Conservation (phyloP, 2,113 vertebrate species). For the Zonotrichia leucophrys region DNA sequence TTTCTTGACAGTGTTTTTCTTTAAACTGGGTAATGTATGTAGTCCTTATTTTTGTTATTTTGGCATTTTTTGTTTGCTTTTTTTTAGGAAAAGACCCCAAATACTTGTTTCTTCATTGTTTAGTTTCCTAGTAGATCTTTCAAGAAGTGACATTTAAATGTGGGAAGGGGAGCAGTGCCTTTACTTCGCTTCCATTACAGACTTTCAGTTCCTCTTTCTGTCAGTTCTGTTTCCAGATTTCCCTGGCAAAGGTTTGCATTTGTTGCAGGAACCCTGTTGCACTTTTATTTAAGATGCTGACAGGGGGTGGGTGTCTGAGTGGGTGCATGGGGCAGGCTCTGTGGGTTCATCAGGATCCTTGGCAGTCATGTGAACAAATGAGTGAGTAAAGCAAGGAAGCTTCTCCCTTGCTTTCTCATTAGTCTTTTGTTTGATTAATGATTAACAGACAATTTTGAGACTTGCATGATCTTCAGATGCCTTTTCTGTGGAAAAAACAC, state of each 20-base stretch:
- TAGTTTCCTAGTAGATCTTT: neutral
- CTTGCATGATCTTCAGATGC: fast-evolving
- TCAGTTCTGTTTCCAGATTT: fast-evolving
- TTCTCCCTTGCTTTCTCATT: neutral
- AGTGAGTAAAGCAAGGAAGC: neutral
- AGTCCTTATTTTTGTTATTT: neutral
- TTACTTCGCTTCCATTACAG: neutral
- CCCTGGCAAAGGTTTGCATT: neutral
- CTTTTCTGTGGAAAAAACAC: neutral
- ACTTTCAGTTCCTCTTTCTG: neutral
- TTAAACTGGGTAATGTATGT: neutral
- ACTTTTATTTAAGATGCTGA: neutral
- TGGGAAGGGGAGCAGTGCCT: neutral
- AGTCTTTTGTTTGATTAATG: neutral
- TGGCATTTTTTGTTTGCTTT: neutral
- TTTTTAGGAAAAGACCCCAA: neutral
- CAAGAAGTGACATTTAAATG: neutral
- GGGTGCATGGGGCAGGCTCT: neutral
- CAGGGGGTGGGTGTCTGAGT: fast-evolving
- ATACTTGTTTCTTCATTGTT: neutral
- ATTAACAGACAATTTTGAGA: neutral
- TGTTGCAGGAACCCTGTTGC: neutral
- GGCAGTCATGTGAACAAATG: neutral
- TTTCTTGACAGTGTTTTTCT: neutral
- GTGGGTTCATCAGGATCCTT: neutral